These are phyloP conservation scores for Perithous albicinctus DNA, from an alignment of 2,888 invertebrate species.

Conservation along the genomic window DNA sequence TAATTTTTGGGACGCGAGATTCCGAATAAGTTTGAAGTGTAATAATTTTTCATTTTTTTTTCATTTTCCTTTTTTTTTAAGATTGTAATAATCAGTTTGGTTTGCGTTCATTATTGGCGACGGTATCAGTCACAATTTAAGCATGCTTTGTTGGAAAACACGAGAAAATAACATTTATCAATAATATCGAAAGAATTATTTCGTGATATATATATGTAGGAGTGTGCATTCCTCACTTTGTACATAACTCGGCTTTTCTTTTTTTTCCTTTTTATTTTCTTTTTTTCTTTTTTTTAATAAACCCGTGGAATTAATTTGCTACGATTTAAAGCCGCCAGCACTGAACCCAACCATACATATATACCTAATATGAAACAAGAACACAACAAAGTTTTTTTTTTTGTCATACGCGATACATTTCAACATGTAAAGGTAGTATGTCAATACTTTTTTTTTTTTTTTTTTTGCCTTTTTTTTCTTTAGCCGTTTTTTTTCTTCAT, in stretches of 20 bases:
- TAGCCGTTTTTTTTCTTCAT: constrained; percentile 66
- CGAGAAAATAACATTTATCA: constrained; percentile 21
- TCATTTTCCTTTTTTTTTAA: constrained; percentile 25
- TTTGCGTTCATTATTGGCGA: constrained; percentile 76
- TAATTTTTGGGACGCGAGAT: constrained; percentile 51
- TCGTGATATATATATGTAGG: constrained; percentile 28
- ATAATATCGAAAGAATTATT: constrained; percentile 58
- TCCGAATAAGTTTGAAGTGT: constrained; percentile 29
- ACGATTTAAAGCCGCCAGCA: constrained; percentile 77
- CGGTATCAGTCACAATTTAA: constrained; percentile 63
- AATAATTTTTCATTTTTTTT: constrained; percentile 13
- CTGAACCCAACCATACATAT: constrained; percentile 80
- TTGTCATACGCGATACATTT: constrained; percentile 83
- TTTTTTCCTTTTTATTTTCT: no score
- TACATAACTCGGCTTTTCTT: constrained; percentile 69
- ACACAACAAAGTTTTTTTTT: constrained; percentile 82
- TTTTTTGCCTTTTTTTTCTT: constrained; percentile 70
- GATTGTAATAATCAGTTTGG: constrained; percentile 66
- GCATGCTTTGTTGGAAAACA: no score
- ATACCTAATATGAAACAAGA: constrained; percentile 84
- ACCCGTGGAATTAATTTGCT: constrained; percentile 44
- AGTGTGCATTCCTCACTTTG: constrained; percentile 58
- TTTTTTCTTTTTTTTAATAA: no score
- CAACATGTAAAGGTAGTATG: constrained; percentile 83
- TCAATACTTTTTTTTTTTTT: constrained; percentile 72